Percentiles rank a stretch among this genome's conserved stretches.
phyloP scores from a whole-genome alignment of 1,140 invertebrate genomes.

The Stratiolaelaps scimitus region DNA sequence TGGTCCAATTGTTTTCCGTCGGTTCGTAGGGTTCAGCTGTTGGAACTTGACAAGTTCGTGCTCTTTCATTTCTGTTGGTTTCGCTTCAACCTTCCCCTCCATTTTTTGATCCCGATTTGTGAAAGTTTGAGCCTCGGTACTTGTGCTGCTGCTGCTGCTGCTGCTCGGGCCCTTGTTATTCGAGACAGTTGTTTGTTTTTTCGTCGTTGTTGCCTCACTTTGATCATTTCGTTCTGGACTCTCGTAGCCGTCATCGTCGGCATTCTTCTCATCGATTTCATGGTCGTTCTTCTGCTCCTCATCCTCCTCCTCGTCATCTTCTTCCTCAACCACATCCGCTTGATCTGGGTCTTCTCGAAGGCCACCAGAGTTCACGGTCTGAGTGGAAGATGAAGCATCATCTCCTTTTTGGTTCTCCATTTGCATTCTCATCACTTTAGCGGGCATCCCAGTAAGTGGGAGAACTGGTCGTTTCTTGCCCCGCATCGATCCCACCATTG shows the following conservation, averaged over 20 bases:
- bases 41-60: too few relatives aligned
- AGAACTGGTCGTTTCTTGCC: neutral
- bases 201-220: neutral
- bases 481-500: neutral
- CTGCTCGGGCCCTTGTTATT: too few relatives aligned
- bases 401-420: neutral
- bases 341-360: neutral
- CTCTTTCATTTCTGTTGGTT: too few relatives aligned
- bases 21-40: too few relatives aligned
- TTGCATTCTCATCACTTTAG: neutral
- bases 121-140: neutral
- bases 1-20: too few relatives aligned
- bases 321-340: constrained; percentile 18
- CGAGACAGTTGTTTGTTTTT: neutral
- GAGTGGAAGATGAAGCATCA: too few relatives aligned
- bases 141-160: too few relatives aligned
- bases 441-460: neutral
- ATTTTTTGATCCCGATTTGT: constrained; percentile 9
- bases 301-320: constrained; percentile 30
- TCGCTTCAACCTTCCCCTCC: neutral
- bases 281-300: constrained; percentile 34
- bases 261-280: constrained; percentile 34
- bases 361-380: too few relatives aligned
- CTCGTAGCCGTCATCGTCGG: constrained; percentile 30
- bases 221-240: constrained; percentile 22